phyloP scores from a whole-genome alignment of 1,140 invertebrate genomes.

The Schlechtendalia chinensis region DNA sequence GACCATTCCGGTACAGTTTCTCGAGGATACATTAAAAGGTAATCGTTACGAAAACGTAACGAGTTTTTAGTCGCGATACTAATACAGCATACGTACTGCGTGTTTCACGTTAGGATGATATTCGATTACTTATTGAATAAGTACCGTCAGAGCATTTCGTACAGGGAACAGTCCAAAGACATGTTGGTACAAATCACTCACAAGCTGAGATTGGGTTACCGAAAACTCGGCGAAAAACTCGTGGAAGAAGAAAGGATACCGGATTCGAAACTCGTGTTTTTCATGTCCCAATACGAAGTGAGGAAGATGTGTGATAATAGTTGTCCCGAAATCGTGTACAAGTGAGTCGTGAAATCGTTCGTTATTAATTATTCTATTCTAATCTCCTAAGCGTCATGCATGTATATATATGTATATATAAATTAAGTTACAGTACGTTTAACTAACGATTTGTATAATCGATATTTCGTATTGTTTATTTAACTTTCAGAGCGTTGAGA shows the following conservation, averaged over 20 bases:
- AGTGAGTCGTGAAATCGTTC: neutral
- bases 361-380: too few relatives aligned
- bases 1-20: neutral
- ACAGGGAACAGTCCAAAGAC: conserved; percentile 70
- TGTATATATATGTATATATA: too few relatives aligned
- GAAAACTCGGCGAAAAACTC: conserved; percentile 62
- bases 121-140: conserved; percentile 62
- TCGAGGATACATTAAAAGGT: conserved; percentile 19
- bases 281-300: conserved; percentile 69
- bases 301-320: conserved; percentile 60
- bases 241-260: conserved; percentile 66
- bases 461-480: neutral
- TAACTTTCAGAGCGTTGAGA: conserved; percentile 63
- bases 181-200: conserved; percentile 63
- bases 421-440: too few relatives aligned
- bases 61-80: too few relatives aligned
- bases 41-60: neutral
- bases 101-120: conserved; percentile 55
- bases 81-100: too few relatives aligned
- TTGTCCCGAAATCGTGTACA: conserved; percentile 54
- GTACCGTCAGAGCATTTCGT: conserved; percentile 63
- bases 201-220: conserved; percentile 64
- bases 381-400: too few relatives aligned
- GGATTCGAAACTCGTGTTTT: conserved; percentile 67
- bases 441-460: too few relatives aligned